Conservation (phyloP, 1,140 invertebrate species). For the Cydia amplana region DNA sequence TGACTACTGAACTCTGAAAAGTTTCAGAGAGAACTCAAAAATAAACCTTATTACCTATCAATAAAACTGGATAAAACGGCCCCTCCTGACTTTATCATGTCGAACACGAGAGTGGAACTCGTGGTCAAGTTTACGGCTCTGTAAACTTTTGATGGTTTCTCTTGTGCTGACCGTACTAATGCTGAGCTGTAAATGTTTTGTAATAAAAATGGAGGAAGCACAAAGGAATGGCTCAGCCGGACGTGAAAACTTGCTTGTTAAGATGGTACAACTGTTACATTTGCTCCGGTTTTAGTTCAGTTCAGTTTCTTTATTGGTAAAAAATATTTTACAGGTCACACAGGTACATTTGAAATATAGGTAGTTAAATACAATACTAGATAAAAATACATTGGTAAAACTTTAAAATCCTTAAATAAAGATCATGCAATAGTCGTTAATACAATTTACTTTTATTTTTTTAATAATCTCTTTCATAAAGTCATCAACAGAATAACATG, state of each 20-base stretch:
- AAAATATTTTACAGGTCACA: too few relatives aligned
- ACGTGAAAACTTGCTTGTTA: background rate
- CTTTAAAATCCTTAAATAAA: too few relatives aligned
- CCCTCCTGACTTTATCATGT: conserved; percentile 1
- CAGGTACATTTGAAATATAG: too few relatives aligned
- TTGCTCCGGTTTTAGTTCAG: too few relatives aligned
- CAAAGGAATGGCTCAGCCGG: background rate
- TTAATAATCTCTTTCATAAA: too few relatives aligned
- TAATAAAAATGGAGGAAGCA: conserved; percentile 25
- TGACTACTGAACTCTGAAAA: too few relatives aligned
- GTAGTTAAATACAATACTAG: too few relatives aligned
- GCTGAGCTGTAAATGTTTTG: conserved; percentile 26
- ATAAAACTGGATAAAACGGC: background rate
- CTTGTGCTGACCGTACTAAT: conserved; percentile 28
- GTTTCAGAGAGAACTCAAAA: background rate
- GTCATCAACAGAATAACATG: too few relatives aligned
- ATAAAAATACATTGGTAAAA: too few relatives aligned
- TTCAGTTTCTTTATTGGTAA: too few relatives aligned
- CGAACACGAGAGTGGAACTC: conserved; percentile 1
- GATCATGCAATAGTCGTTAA: too few relatives aligned
- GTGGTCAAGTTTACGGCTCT: conserved; percentile 11
- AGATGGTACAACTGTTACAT: background rate
- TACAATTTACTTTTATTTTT: too few relatives aligned
- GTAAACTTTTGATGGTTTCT: conserved; percentile 16
- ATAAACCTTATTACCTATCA: background rate